These are phyloP conservation scores for Eilema griseolum DNA, from an alignment of 2,888 invertebrate genomes.

Conservation along the genomic window DNA sequence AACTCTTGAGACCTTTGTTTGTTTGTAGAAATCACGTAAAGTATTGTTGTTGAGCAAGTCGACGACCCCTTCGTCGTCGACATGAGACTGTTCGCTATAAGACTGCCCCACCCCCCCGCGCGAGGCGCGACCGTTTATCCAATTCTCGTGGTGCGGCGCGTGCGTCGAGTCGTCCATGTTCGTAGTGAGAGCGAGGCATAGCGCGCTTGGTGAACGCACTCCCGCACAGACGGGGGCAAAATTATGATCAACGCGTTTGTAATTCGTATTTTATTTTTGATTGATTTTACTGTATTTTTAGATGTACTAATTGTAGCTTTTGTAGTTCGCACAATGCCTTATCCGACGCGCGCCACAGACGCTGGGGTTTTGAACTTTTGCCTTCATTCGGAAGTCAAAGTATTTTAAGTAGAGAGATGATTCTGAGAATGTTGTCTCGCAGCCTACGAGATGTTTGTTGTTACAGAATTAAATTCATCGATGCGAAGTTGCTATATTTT, in stretches of 20 bases:
- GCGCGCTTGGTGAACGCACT: constrained; percentile 48
- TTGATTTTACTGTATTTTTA: constrained; percentile 58
- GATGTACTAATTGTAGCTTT: constrained; percentile 53
- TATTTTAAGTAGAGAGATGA: constrained; percentile 38
- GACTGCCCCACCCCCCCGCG: neutral
- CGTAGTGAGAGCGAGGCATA: constrained; percentile 38
- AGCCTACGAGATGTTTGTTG: neutral
- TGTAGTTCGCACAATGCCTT: constrained; percentile 58
- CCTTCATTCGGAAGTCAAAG: constrained; percentile 39
- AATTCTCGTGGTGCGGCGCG: constrained; percentile 8
- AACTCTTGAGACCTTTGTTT: neutral
- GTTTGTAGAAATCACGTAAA: neutral
- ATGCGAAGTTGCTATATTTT: no score
- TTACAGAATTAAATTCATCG: neutral
- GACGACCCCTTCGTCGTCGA: neutral
- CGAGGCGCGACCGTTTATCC: neutral
- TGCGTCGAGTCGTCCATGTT: constrained; percentile 19
- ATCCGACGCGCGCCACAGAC: constrained; percentile 23
- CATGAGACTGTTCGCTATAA: neutral
- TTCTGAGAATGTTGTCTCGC: neutral
- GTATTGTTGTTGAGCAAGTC: constrained; percentile 2
- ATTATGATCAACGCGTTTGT: constrained; percentile 53
- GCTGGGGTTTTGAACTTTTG: constrained; percentile 23
- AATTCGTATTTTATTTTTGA: constrained; percentile 58
- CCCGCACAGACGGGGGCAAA: constrained; percentile 42